phyloP scores from a whole-genome alignment of 2,797 vertebrate genomes.

The Microctenopoma lineatum region DNA sequence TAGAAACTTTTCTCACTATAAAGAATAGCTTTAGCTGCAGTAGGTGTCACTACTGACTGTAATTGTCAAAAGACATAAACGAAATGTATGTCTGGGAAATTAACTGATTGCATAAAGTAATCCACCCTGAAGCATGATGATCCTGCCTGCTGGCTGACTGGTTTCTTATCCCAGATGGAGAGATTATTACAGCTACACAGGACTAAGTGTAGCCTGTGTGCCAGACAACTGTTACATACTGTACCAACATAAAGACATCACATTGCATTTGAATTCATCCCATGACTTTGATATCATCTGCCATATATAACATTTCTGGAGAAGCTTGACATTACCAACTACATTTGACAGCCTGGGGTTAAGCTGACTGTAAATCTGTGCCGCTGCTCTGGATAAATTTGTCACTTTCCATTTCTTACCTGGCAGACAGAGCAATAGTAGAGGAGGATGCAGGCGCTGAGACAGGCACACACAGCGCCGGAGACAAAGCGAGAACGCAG shows the following conservation, averaged over 20 bases:
- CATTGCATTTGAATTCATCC: slow-evolving; percentile 12
- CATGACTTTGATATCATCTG: slow-evolving; percentile 7
- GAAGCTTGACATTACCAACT: background rate
- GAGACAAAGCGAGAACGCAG: slow-evolving; percentile 51
- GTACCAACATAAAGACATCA: background rate
- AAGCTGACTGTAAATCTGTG: background rate
- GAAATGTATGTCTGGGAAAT: background rate
- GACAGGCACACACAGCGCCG: slow-evolving; percentile 43
- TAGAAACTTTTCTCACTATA: background rate
- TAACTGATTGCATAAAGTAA: background rate
- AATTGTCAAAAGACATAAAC: background rate
- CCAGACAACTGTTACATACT: background rate
- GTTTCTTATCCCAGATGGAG: slow-evolving; percentile 34
- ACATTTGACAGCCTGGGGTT: too few species aligned
- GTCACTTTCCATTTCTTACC: slow-evolving; percentile 53
- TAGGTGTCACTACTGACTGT: background rate
- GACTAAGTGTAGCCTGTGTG: background rate
- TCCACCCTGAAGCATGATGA: slow-evolving; percentile 10
- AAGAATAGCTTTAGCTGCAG: background rate
- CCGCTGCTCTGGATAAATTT: background rate
- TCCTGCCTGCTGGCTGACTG: slow-evolving; percentile 30
- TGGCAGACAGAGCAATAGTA: slow-evolving; percentile 59
- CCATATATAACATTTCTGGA: background rate
- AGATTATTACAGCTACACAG: slow-evolving; percentile 10
- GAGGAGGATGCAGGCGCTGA: slow-evolving; percentile 55